Conservation (phyloP, 2,113 vertebrate species). For the Tragulus kanchil region DNA sequence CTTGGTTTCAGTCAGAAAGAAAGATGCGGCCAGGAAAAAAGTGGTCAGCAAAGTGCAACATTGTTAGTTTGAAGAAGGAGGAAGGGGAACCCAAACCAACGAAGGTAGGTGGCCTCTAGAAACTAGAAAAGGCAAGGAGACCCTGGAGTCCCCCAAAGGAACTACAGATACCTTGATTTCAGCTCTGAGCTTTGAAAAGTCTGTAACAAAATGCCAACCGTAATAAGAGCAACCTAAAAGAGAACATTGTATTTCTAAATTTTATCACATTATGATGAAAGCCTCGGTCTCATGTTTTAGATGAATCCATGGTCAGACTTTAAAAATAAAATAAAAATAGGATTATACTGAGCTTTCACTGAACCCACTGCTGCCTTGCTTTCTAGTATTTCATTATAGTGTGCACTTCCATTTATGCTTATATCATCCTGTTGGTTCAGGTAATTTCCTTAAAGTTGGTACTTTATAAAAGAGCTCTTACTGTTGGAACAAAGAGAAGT, state of each 20-base stretch:
- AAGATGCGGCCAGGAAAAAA: neutral
- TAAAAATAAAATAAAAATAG: constrained; percentile 74
- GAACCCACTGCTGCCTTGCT: constrained; percentile 68
- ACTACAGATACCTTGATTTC: neutral
- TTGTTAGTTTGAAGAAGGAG: neutral
- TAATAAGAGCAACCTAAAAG: constrained; percentile 4
- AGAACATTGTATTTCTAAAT: constrained; percentile 19
- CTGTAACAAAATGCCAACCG: neutral
- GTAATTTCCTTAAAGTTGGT: constrained; percentile 75
- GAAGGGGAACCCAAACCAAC: neutral
- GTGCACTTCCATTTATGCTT: constrained; percentile 49
- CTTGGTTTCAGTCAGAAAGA: neutral
- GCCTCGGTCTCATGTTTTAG: constrained; percentile 72
- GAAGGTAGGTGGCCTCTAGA: neutral
- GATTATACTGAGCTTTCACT: constrained; percentile 75
- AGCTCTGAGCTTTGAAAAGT: neutral
- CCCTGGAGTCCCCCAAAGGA: neutral
- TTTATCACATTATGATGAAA: neutral
- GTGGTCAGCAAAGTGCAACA: neutral
- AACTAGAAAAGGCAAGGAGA: neutral
- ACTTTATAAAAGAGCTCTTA: constrained; percentile 75
- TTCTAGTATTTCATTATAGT: constrained; percentile 58
- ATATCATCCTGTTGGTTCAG: constrained; percentile 77
- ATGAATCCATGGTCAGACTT: constrained; percentile 76
- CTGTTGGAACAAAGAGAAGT: constrained; percentile 71